Percentiles rank a stretch among this genome's conserved stretches.
Conservation (phyloP, 1,140 invertebrate species). For the Hypsibius dujardini region DNA sequence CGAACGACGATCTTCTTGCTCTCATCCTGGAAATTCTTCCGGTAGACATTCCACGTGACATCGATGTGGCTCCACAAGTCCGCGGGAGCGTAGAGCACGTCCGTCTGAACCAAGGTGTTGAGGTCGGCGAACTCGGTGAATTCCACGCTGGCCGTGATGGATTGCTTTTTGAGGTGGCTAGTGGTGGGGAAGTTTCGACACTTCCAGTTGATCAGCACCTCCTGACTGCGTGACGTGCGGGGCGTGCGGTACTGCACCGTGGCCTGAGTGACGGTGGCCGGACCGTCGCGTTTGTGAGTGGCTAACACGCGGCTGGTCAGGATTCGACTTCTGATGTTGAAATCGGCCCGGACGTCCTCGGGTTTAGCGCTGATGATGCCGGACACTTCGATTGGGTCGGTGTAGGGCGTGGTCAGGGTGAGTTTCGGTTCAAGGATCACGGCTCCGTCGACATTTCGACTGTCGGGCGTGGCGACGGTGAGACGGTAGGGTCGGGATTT, state of each 20-base stretch:
- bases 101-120: background rate
- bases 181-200: background rate
- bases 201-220: background rate
- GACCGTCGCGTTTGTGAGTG: no score
- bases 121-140: background rate
- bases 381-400: no score
- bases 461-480: background rate
- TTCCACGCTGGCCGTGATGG: background rate
- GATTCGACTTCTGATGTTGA: no score
- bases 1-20: background rate
- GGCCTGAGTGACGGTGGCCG: no score
- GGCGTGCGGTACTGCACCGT: background rate
- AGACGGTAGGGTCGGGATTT: conserved; percentile 2
- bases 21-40: background rate
- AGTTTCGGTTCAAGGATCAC: no score
- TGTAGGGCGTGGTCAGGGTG: no score
- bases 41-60: background rate
- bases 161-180: background rate
- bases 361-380: no score
- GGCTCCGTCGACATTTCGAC: no score
- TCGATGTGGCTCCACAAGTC: background rate
- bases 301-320: no score
- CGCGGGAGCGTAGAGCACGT: background rate
- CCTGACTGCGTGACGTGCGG: background rate
- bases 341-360: no score